Base-by-base conservation (phyloP, 2,888 invertebrate genomes). In the Monopis laevigella region DNA sequence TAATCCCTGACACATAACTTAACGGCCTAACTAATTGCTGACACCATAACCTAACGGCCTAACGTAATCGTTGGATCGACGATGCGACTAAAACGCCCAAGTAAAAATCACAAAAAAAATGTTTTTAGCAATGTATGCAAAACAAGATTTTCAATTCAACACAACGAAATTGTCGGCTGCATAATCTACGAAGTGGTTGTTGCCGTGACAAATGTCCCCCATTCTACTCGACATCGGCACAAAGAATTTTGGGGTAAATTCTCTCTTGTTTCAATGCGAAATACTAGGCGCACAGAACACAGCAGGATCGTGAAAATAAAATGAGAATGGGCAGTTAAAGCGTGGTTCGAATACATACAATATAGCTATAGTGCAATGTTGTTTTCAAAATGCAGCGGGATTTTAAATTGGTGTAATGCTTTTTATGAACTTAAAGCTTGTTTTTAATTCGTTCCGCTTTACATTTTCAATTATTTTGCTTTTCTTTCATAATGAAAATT, bases 301-400 rank as follows among this genome's bases (percentile, higher is more conserved):
- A n/a, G n/a, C n/a, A n/a, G n/a, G n/a, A n/a, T 49, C 46, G 52
- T 55, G 51, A 54, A 59, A 63, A 62, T 62, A 63, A 63, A 64
- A 65, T 65, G 62, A 49, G 53, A 54, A 53, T 59, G 51, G 57
- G 56, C 58, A 62, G 62, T 63, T 61, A 56, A 52, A 61, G 60
- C 61, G 62, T 29, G 29, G n/a, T 29, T 11, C 12, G 8, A 29
- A 29, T n/a, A n/a, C n/a, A n/a, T n/a, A n/a, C n/a, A n/a, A n/a
- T n/a, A n/a, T n/a, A n/a, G n/a, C n/a, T n/a, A n/a, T n/a, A n/a
- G 8, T 14, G 29, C 29, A 12, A 29, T 29, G 10, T 28, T 10
- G 28, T 3, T 12, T 10, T 12, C 10, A 28, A 28, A 11, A 12
- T 28, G 28, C 28, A 10, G n/a, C 4, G 24, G 24, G n/a, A 28